Evolutionary conservation across 2,113 vertebrate genomes (phyloP), one percentile per base, ranked within the genome.

Genomic region (Tupaia tana): DNA sequence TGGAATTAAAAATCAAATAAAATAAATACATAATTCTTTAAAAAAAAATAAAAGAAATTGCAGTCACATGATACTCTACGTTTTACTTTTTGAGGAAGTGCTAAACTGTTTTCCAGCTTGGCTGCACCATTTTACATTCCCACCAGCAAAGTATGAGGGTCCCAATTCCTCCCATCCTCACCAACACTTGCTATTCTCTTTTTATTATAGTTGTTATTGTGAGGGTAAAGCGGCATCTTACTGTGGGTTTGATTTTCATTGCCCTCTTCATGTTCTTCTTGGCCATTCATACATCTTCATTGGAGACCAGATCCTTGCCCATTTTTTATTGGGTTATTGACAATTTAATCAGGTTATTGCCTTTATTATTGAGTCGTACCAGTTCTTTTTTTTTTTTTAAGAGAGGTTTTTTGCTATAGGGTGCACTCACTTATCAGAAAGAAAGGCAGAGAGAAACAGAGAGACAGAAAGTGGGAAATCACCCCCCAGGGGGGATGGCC

Each of bases 261-360:
- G 93, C 63, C 63, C 58, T 86, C 70, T 88, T 69, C 70, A 70
- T n/a, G 63, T 64, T 29, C 69, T 77, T 71, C 3, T 70, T 70
- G 64, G 27, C 31, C 43, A 84, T 71, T 74, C 80, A 25, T 29
- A 64, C 6, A 83, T 83, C 52, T 86, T 93, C 20, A 52, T 12
- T 80, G 20, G 74, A 74, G 31, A 93, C 78, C 19, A 34, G 63
- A 71, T 73, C 16, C 52, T 88, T 83, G 73, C 58, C 74, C 77
- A 74, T 74, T 96, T 94, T 91, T 34, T 61, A 81, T 31, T 64
- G 22, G 31, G 79, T 88, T 83, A 43, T 83, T n/a, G n/a, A 61
- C 73, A 61, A 61, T 27, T 74, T 15, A 64, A 64, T 82, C 64
- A 9, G 24, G 29, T 77, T 58, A 54, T 84, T 73, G 58, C 73